Evolutionary conservation across 1,140 invertebrate species (phyloP), one percentile per base, ranked within the genome.

Genomic region (Aricia agestis): DNA sequence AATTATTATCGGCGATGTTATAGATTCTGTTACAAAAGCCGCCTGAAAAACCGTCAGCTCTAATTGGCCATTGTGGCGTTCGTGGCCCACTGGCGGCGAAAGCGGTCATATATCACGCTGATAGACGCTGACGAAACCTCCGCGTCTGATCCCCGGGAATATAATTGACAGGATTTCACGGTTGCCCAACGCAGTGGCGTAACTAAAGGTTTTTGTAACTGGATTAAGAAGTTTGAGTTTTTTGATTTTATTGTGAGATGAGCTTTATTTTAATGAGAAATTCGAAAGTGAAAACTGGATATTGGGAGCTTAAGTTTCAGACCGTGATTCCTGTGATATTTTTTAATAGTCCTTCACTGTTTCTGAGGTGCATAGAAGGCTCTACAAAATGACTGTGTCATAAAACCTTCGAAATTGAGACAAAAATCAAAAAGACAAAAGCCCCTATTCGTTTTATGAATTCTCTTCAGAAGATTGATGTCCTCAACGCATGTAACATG

Each of bases 21-120:
- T 52, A 52, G 45, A 52, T 52, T 6, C 36, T 52, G 45, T 52
- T 52, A 52, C 45, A 52, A 52, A 52, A 15, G 45, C 45, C 45
- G 9, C 10, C 45, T 52, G 45, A 59, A 18, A 61, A 69, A 69
- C 68, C 59, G 68, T 63, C 68, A 69, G 9, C 41, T 59, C 36
- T 61, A 69, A 69, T 59, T 69, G 59, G 59, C 32, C 68, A 61
- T 69, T 69, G 59, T 69, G 68, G 58, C n/a, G 15, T 31, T 18
- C 52, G 31, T n/a, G 17, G 58, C 68, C 32, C 58, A 13, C 52
- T 41, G 58, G 32, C 66, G 70, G 74, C 77, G 81, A 80, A 84
- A 84, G 81, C 76, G 78, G 78, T 71, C 76, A 79, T 85, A 83
- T 83, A 85, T 83, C 82, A 83, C 77, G 67, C 52, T 74, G 80